Evolutionary conservation across 2,113 vertebrate genomes (phyloP).

Genomic region (Nesoenas mayeri): DNA sequence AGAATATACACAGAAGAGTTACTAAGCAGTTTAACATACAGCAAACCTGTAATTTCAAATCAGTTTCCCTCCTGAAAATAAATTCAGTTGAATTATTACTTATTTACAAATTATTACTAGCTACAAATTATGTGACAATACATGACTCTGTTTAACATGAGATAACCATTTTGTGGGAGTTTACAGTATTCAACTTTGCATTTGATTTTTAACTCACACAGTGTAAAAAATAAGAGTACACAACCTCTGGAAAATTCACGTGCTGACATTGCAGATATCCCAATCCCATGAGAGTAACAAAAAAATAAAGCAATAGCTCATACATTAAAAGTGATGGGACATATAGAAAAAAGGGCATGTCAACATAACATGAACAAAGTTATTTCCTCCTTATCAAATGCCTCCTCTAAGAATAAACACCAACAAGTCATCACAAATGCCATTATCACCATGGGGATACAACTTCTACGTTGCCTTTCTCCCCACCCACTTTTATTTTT

Average conservation of each 20-base stretch:
- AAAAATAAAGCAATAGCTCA: neutral
- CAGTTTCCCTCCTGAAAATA: neutral
- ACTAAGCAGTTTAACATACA: neutral
- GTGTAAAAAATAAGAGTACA: neutral
- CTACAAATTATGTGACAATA: neutral
- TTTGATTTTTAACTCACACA: neutral
- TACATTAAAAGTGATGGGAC: neutral
- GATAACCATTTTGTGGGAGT: neutral
- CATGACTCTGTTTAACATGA: neutral
- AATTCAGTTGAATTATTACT: neutral
- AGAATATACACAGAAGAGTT: neutral
- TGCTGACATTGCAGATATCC: neutral
- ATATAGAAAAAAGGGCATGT: neutral
- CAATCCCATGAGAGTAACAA: neutral
- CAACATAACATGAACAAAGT: neutral
- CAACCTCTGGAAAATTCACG: neutral
- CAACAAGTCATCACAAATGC: neutral
- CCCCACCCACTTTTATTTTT: no score
- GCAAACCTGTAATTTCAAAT: neutral
- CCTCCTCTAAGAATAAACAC: neutral
- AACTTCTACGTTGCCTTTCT: neutral
- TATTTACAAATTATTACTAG: neutral
- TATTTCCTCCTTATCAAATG: neutral
- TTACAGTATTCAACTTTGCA: neutral
- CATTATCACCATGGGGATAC: neutral